Conservation (phyloP, 2,797 vertebrate genomes). For the Sparidentex hasta region DNA sequence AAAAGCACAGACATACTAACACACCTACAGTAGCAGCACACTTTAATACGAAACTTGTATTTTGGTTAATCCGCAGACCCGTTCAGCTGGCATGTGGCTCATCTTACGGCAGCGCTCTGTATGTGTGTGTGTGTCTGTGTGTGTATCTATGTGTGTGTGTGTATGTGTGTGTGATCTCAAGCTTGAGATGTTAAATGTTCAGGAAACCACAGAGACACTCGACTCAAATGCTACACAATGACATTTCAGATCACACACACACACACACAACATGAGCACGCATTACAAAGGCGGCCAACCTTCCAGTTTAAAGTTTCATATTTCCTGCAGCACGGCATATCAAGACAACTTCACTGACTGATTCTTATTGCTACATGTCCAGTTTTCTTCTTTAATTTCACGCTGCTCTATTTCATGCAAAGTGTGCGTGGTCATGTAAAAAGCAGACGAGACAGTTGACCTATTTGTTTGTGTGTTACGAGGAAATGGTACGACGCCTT, state of each 20-base stretch:
- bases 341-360: neutral
- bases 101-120: conserved; percentile 17
- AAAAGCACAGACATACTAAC: neutral
- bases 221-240: conserved; percentile 49
- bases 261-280: conserved; percentile 1
- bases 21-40: conserved; percentile 2
- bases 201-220: conserved; percentile 76
- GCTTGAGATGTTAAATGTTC: conserved; percentile 54
- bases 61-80: conserved; percentile 43
- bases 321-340: neutral
- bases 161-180: conserved; percentile 33
- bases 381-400: neutral
- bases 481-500: neutral
- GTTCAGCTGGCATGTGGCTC: conserved; percentile 20
- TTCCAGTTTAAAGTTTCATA: neutral
- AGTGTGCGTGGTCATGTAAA: neutral
- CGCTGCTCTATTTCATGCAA: neutral
- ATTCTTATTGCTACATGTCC: neutral
- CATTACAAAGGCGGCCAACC: neutral
- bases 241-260: conserved; percentile 59
- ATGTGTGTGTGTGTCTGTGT: conserved; percentile 16
- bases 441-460: neutral
- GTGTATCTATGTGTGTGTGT: conserved; percentile 18
- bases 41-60: conserved; percentile 13
- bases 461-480: neutral